phyloP scores from a whole-genome alignment of 2,888 invertebrate species.

The Thymelicus lineola region DNA sequence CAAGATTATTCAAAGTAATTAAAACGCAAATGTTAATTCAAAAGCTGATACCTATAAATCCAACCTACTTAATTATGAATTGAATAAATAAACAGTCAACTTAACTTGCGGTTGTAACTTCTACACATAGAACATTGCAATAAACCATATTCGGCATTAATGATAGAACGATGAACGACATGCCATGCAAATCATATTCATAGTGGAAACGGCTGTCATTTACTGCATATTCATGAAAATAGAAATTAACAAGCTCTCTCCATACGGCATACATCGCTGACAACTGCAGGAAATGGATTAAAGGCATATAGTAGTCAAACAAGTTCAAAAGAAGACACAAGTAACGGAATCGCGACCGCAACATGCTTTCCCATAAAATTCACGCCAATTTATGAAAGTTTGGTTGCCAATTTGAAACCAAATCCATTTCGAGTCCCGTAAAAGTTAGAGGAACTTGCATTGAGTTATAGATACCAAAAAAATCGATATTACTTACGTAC shows the following conservation, averaged over 20 bases:
- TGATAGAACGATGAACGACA: conserved; percentile 13
- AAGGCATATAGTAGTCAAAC: conserved; percentile 57
- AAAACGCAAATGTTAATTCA: neutral
- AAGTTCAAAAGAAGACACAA: conserved; percentile 71
- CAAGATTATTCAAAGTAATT: neutral
- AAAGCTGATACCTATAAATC: conserved; percentile 6
- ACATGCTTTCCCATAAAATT: conserved; percentile 62
- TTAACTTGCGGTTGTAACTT: conserved; percentile 43
- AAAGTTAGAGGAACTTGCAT: conserved; percentile 27
- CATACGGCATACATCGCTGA: conserved; percentile 28
- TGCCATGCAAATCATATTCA: conserved; percentile 32
- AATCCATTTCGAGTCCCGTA: neutral
- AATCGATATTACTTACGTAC: conserved; percentile 56
- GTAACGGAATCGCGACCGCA: conserved; percentile 70
- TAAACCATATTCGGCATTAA: neutral
- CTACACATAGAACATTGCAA: neutral
- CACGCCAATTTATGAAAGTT: conserved; percentile 42
- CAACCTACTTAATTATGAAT: conserved; percentile 42
- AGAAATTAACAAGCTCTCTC: conserved; percentile 42
- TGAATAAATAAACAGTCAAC: conserved; percentile 40
- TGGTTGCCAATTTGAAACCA: conserved; percentile 1
- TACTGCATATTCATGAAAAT: conserved; percentile 44
- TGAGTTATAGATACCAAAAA: conserved; percentile 29
- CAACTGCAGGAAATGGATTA: conserved; percentile 45
- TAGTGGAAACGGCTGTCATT: conserved; percentile 19